Base-by-base conservation (phyloP, 2,113 vertebrate species). In the Greenwoodochromis staneri region DNA sequence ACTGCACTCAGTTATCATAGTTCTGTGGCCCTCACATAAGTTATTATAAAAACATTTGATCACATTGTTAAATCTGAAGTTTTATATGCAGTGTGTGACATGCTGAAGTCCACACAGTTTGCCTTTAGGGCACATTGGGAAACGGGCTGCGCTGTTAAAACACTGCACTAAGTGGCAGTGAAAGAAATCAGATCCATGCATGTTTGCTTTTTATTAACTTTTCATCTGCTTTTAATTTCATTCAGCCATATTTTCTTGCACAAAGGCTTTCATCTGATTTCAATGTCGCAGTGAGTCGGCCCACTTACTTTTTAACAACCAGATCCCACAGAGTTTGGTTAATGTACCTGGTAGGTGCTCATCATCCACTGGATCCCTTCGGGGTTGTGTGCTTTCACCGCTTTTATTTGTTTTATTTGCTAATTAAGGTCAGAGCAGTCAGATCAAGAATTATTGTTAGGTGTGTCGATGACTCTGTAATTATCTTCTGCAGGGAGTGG, bases 81-180 rank as follows among this genome's bases (percentile, higher is more conserved):
- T 55, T 82, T 36, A 49, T 54, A 45, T n/a, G 55, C 36, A 59
- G 17, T 7, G 27, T 8, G 45, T 29, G 80, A 27, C 51, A 55
- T 27, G 49, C 38, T 54, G 31, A 13, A 45, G 8, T 54, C 49
- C 12, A 34, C 12, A 45, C 11, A 59, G 38, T 57, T 34, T 78
- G 27, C 69, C 76, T 53, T 7, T 9, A 36, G 42, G 81, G 29
- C 29, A 2, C 24, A 10, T 14, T 51, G 27, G 19, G 12, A 21
- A 59, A 59, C 3, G 0, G 1, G 3, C 2, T 0, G 11, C 8
- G 0, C 36, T 81, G n/a, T 81, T 40, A 27, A n/a, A 81, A 40
- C 21, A 6, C 34, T 0, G 51, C 13, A 40, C 3, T 82, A 42
- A 57, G 24, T 40, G 21, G 27, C 21, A 0, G 4, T 0, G 24